phyloP scores from a whole-genome alignment of 1,140 invertebrate species.

The Leptopilina boulardi region DNA sequence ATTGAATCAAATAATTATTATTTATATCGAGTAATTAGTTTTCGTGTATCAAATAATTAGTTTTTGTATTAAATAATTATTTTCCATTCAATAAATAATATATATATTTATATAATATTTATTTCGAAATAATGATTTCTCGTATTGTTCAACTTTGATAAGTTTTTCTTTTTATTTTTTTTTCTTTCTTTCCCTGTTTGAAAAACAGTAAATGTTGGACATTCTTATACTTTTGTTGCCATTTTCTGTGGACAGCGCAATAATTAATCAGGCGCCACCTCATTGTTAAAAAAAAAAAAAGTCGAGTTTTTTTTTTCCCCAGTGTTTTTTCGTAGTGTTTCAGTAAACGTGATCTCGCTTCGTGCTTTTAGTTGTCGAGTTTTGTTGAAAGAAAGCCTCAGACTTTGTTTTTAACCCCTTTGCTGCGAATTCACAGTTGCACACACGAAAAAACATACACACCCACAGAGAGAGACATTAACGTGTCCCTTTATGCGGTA shows the following conservation, averaged over 20 bases:
- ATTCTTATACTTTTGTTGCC: slow-evolving; percentile 9
- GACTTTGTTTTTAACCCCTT: slow-evolving; percentile 8
- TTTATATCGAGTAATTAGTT: no score
- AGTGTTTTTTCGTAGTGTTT: not conserved
- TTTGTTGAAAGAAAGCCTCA: not conserved
- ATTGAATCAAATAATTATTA: no score
- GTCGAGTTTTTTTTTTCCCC: not conserved
- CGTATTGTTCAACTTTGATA: no score
- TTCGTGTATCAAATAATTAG: no score
- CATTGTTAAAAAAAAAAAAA: not conserved
- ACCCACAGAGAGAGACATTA: no score
- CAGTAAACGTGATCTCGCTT: slow-evolving; percentile 5
- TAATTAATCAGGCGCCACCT: not conserved
- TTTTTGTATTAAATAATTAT: no score
- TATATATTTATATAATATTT: no score
- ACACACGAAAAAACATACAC: not conserved
- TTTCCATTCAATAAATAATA: no score
- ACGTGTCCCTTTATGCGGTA: not conserved
- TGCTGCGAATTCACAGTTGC: not conserved
- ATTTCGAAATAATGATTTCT: no score
- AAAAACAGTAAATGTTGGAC: not conserved
- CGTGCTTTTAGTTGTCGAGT: slow-evolving; percentile 14
- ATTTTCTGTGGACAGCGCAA: not conserved
- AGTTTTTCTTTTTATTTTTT: no score
- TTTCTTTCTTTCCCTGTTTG: not conserved